A percentile compares a stretch with the other conserved stretches of the same genome.
Conservation (phyloP, 2,113 vertebrate species). For the Hemiscyllium ocellatum region DNA sequence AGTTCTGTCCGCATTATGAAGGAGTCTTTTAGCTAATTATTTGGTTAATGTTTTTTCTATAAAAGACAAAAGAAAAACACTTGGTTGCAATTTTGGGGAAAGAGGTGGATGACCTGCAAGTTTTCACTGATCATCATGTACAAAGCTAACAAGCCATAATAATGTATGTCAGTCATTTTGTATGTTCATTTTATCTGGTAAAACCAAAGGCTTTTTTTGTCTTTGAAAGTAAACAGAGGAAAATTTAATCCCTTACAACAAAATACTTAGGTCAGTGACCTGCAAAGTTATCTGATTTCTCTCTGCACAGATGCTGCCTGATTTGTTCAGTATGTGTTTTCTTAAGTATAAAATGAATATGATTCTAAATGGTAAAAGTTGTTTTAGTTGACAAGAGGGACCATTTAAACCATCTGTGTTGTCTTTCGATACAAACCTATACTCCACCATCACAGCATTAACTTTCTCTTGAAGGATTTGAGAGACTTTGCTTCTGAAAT, state of each 20-base stretch:
- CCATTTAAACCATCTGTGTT: neutral
- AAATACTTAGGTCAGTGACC: neutral
- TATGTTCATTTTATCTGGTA: neutral
- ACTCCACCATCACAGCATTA: neutral
- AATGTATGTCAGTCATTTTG: neutral
- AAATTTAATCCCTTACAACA: neutral
- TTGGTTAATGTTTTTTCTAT: neutral
- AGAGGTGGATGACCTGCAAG: neutral
- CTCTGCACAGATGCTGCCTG: neutral
- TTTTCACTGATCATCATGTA: neutral
- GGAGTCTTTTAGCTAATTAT: neutral
- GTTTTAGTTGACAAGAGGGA: neutral
- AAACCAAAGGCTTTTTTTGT: neutral
- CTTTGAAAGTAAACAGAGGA: neutral
- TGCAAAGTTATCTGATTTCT: neutral
- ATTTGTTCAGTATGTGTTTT: neutral
- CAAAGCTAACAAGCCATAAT: neutral
- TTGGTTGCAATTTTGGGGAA: neutral
- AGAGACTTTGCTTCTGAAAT: neutral
- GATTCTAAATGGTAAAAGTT: neutral
- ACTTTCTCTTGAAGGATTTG: neutral
- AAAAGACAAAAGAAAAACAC: neutral
- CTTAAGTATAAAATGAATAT: neutral
- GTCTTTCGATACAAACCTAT: neutral
- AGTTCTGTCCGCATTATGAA: neutral